Percentiles rank a stretch among this genome's conserved stretches.
phyloP scores from a whole-genome alignment of 2,888 invertebrate genomes.

The Aethes cnicana region DNA sequence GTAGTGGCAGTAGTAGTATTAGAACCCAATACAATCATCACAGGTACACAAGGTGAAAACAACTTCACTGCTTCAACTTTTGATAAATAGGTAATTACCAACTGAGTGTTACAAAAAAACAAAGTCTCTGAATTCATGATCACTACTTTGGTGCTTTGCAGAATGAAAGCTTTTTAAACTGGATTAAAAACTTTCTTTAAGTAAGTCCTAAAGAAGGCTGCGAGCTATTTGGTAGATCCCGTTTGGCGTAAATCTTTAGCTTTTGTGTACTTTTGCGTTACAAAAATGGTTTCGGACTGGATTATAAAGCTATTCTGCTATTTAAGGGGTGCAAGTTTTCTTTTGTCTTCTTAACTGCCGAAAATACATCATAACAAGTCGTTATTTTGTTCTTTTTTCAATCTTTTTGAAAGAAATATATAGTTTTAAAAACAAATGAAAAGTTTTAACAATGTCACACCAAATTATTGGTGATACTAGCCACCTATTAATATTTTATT shows the following conservation, averaged over 20 bases:
- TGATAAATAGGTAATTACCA: too few relatives aligned
- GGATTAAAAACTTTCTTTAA: constrained; percentile 23
- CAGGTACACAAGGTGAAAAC: too few relatives aligned
- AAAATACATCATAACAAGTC: neutral
- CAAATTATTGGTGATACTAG: too few relatives aligned
- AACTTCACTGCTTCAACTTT: too few relatives aligned
- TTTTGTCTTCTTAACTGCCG: neutral
- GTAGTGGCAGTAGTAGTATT: too few relatives aligned
- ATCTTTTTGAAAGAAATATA: too few relatives aligned
- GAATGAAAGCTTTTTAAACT: constrained; percentile 19
- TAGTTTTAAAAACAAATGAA: too few relatives aligned
- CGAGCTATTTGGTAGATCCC: constrained; percentile 18
- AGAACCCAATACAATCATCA: too few relatives aligned
- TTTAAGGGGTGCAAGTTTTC: neutral
- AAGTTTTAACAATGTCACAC: too few relatives aligned
- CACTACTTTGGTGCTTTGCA: constrained; percentile 13
- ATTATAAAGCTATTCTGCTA: neutral
- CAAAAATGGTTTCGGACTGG: neutral
- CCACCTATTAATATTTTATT: too few relatives aligned
- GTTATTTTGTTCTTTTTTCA: too few relatives aligned
- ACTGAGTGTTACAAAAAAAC: too few relatives aligned
- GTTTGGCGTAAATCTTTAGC: constrained; percentile 25
- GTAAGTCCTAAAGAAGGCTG: constrained; percentile 20
- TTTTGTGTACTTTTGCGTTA: constrained; percentile 16
- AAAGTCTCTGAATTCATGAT: neutral